Base-by-base conservation (phyloP, 2,888 invertebrate species). In the Chydorus sphaericus region DNA sequence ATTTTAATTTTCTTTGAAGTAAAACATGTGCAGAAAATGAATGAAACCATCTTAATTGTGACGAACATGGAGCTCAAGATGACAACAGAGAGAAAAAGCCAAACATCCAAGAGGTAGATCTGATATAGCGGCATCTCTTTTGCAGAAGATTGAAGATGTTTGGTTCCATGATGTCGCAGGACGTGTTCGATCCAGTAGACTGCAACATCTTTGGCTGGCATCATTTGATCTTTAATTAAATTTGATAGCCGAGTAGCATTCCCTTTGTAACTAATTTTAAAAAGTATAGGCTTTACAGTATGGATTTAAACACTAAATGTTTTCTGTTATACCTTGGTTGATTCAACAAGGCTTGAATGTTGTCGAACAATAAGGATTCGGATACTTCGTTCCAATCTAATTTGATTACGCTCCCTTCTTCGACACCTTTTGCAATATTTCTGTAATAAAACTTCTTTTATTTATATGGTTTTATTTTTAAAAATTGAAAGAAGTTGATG, bases 351-450 rank as follows among this genome's bases (percentile, higher is more conserved):
- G 39, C 20, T 18, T 16, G n/a, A 6, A 39, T 39, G 39, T 16
- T 23, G 16, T 39, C 39, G 16, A 10, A 10, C 6, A 39, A n/a
- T 10, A n/a, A 39, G 8, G 7, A 7, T 7, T 39, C 39, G 7
- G 39, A 18, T 6, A 39, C 8, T n/a, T 39, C 39, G 16, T 39
- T 23, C 39, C 39, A 39, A 10, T 39, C 39, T 16, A 39, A 23
- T n/a, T 39, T 20, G 39, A 8, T 7, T 23, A 39, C 39, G 18
- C n/a, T 39, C 7, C 39, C 39, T n/a, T 39, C 39, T 16, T n/a
- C 7, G 16, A 39, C 39, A 10, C n/a, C 8, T 23, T 39, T 39
- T 8, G 18, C 39, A 39, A 61, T 59, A n/a, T 39, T 39, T 18
- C 52, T 36, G 8, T 18, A 18, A 44, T 26, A 7, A 23, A 8